Conservation (phyloP, 2,113 vertebrate genomes). For the Cyanoderma ruficeps region DNA sequence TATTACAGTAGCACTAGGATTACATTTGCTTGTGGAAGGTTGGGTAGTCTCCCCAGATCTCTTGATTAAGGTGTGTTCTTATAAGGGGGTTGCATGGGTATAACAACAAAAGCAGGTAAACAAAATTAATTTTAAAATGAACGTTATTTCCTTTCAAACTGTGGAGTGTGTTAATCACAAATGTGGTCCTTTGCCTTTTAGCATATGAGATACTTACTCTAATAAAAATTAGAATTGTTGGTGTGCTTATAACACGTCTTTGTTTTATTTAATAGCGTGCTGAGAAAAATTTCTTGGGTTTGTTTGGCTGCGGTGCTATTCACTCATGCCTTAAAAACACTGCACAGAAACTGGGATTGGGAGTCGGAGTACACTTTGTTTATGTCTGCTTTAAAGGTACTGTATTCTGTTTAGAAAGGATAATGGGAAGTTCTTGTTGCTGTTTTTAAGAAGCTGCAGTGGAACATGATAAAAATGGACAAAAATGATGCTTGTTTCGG, state of each 20-base stretch:
- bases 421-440: background rate
- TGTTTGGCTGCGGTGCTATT: conserved; percentile 84
- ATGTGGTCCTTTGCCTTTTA: background rate
- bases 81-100: background rate
- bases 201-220: background rate
- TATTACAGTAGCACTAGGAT: background rate
- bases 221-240: background rate
- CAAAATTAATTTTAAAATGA: background rate
- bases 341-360: conserved; percentile 98
- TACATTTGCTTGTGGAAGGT: background rate
- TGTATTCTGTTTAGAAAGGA: conserved; percentile 16
- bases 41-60: background rate
- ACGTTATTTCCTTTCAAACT: background rate
- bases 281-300: conserved; percentile 90
- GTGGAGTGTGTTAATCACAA: background rate
- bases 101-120: background rate
- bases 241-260: background rate
- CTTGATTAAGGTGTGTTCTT: background rate
- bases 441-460: background rate
- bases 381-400: conserved; percentile 96
- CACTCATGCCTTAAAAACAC: conserved; percentile 92
- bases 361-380: conserved; percentile 97
- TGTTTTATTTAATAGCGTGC: conserved; percentile 71
- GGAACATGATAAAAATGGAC: background rate
- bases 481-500: background rate